phyloP scores from a whole-genome alignment of 2,113 vertebrate genomes.

The Anhinga anhinga region DNA sequence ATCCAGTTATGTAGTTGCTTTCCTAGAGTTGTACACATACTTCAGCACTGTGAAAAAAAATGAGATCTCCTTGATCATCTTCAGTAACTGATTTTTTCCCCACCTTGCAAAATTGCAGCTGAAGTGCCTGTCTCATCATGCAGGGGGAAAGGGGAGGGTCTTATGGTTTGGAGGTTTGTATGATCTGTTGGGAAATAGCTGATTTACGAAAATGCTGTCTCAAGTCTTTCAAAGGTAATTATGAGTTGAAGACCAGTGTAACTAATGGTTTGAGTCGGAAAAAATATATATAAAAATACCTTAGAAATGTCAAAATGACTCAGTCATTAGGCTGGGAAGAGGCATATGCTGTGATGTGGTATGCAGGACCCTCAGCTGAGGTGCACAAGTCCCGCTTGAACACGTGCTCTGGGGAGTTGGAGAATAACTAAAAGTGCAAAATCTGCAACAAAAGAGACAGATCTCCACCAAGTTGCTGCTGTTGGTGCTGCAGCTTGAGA shows the following conservation, averaged over 20 bases:
- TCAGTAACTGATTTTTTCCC: not conserved
- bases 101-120: not conserved
- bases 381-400: fast-evolving
- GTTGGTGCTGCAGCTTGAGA: not conserved
- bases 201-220: fast-evolving
- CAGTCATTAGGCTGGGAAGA: not conserved
- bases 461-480: not conserved
- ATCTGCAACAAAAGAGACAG: not conserved
- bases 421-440: not conserved
- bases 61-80: not conserved
- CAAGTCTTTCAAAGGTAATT: not conserved
- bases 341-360: fast-evolving
- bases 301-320: not conserved
- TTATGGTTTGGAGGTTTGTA: not conserved
- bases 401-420: fast-evolving
- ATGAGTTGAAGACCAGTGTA: not conserved
- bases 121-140: not conserved
- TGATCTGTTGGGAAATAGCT: not conserved
- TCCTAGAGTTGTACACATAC: not conserved
- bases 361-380: not conserved
- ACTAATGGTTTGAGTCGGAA: not conserved
- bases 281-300: not conserved
- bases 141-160: not conserved
- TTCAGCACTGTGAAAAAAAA: not conserved
- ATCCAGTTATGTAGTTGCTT: not conserved